These are phyloP conservation scores for Perizoma affinitatum DNA, from an alignment of 2,888 invertebrate species.

Conservation along the genomic window DNA sequence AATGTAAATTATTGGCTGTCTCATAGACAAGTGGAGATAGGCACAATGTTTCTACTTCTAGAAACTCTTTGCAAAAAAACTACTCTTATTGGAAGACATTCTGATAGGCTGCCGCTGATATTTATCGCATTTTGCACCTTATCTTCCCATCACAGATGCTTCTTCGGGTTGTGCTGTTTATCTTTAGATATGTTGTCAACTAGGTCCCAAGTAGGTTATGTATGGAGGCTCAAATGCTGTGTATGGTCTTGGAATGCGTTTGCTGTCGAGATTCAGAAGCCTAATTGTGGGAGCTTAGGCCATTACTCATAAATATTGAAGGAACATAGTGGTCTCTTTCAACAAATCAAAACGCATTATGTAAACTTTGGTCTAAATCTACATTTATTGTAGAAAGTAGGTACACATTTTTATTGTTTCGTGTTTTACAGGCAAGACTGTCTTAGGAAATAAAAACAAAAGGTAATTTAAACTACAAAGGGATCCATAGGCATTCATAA, in stretches of 20 bases:
- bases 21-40: conserved; percentile 13
- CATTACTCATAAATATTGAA: conserved; percentile 9
- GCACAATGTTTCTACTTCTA: conserved; percentile 15
- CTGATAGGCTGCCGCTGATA: conserved; percentile 10
- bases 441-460: too few species aligned
- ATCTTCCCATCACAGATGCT: conserved; percentile 1
- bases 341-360: too few species aligned
- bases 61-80: conserved; percentile 17
- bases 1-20: conserved; percentile 29
- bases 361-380: too few species aligned
- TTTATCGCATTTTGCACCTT: conserved; percentile 7
- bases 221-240: conserved; percentile 5
- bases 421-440: too few species aligned
- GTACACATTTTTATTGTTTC: too few species aligned
- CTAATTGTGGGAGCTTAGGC: conserved; percentile 23
- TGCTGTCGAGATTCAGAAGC: conserved; percentile 4
- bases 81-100: conserved; percentile 19
- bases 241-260: conserved; percentile 21
- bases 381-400: too few species aligned
- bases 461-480: too few species aligned
- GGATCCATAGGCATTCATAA: too few species aligned
- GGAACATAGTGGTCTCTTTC: not conserved
- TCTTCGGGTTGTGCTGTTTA: conserved; percentile 6
- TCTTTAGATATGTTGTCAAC: conserved; percentile 16
- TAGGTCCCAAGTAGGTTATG: conserved; percentile 2